Evolutionary conservation across 2,797 vertebrate genomes (phyloP).

Genomic region (Tenualosa thibaudeaui): DNA sequence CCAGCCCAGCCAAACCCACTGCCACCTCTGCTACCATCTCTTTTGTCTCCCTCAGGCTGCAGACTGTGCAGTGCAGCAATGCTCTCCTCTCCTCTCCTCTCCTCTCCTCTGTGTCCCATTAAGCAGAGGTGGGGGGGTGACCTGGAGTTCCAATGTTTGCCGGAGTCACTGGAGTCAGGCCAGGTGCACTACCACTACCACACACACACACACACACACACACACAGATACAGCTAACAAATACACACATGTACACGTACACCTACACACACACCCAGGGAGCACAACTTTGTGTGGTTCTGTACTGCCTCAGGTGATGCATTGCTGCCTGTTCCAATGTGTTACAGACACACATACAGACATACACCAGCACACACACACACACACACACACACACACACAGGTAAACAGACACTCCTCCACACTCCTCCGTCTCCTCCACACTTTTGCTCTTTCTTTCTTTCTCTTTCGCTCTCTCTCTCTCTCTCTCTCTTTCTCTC

Average conservation of each 20-base stretch:
- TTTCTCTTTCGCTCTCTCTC: not conserved
- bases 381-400: not conserved
- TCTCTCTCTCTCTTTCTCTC: not conserved
- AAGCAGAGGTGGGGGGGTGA: not conserved
- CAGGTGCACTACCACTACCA: not conserved
- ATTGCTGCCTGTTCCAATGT: not conserved
- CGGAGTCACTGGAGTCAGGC: not conserved
- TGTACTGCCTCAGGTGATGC: not conserved
- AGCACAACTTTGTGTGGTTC: no score
- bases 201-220: not conserved
- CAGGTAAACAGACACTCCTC: not conserved
- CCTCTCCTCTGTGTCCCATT: not conserved
- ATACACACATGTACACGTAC: no score
- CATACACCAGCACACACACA: not conserved
- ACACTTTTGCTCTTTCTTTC: not conserved
- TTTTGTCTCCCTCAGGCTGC: conserved; percentile 6
- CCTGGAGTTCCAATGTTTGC: not conserved
- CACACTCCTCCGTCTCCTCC: not conserved
- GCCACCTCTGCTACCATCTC: conserved; percentile 16
- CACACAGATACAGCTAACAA: no score
- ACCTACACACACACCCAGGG: no score
- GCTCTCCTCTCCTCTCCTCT: not conserved
- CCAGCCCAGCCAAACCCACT: conserved; percentile 35
- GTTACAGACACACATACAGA: no score
- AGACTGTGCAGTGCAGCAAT: not conserved